Base-by-base conservation (phyloP, 37 sponge, comb jelly and placozoan species). In the Aphrocallistes beatrix region DNA sequence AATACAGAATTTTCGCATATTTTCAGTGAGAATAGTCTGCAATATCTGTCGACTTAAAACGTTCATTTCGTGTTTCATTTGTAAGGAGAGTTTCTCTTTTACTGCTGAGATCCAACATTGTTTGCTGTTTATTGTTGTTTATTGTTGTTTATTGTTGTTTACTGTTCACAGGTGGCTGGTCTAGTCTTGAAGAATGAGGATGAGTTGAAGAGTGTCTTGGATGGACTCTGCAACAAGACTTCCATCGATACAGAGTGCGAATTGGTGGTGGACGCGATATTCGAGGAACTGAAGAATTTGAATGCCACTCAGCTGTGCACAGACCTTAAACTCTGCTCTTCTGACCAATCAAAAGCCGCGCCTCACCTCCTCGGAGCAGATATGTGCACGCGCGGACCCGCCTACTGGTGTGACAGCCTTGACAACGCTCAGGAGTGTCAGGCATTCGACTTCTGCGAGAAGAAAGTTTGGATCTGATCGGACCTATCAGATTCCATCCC, bases 391-490 rank as follows among this genome's bases (percentile, higher is more conserved):
- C 49, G 82, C 37, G 87, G 87, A 23, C 87, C 87, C 50, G 25
- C 48, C 21, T 82, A 87, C 83, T 87, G 87, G 87, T 87, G 87
- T 36, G 38, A n/a, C 50, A 37, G 38, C 38, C 36, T 82, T 36
- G 48, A 81, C 50, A 87, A 87, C 51, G 87, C 83, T 23, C 81
- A 82, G 87, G 83, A 37, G 37, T 87, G 87, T 34, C 51, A 3
- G 25, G 75, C 75, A 13, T 13, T 60, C 32, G 75, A 60, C 6
- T 60, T 19, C 75, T 60, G 75, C 34, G 75, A 60, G 75, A 28
- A 60, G 75, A 60, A 60, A 30, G 10, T 25, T 30, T 19, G 75
- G 75, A 3, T 60, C 28, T 60, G n/a, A 30, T 60, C n/a, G n/a
- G 75, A 60, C 75, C 34, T 25, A 60, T 60, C 75, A 13, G 75